Evolutionary conservation across 2,888 invertebrate species (phyloP), one percentile per base, ranked within the genome.

Genomic region (Daptonema setosum): DNA sequence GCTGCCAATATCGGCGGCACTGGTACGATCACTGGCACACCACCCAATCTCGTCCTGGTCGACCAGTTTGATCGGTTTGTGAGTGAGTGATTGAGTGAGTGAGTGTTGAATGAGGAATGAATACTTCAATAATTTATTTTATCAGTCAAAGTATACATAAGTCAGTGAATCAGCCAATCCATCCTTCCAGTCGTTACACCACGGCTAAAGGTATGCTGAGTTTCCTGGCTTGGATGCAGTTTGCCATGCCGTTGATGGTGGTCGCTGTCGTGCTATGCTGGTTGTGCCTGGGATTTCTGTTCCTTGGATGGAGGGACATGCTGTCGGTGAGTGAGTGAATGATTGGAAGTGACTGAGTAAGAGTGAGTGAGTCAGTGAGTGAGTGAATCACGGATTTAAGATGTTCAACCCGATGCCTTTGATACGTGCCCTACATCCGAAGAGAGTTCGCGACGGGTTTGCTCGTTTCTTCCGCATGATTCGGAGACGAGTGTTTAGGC

Each of bases 151-250:
- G n/a, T n/a, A n/a, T n/a, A n/a, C n/a, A n/a, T n/a, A n/a, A n/a
- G n/a, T n/a, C n/a, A n/a, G n/a, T n/a, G n/a, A n/a, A 51, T 26
- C 26, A 25, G 5, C 25, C 25, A 20, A 26, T 17, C 51, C 26
- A 5, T 25, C 5, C 25, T 25, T 51, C 5, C 51, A 26, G 26
- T 5, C 28, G 51, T 26, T 28, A 25, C 26, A 8, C 22, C 2
- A 25, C 8, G 20, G 11, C 8, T 2, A 26, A 2, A 17, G 28
- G 52, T 29, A 2, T 11, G 28, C 60, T 67, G 54, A 65, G 64
- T 50, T 67, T 63, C 59, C 56, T 65, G 8, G 62, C 64, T 1
- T 67, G 66, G 66, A 60, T 67, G 45, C 58, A 57, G n/a, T 67
- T 66, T 54, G 64, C 65, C 1, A 60, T 64, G 24, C 64, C 65